These are phyloP conservation scores for Proterorhinus semilunaris DNA, from an alignment of 2,113 vertebrate species.

Conservation along the genomic window DNA sequence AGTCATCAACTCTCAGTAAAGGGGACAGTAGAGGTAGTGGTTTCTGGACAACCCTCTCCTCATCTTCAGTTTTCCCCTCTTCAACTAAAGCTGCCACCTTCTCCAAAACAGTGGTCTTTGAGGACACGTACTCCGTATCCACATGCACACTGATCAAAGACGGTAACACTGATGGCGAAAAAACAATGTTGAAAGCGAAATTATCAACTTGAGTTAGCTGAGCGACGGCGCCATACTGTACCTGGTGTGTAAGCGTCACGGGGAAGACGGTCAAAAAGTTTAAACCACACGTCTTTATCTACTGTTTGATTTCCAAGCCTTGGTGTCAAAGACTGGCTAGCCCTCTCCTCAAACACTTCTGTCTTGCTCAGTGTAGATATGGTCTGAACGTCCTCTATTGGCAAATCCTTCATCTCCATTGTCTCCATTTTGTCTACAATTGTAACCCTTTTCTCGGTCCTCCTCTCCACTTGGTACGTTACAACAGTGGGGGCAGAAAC, in stretches of 20 bases:
- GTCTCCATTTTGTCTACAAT: conserved; percentile 27
- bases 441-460: conserved; percentile 29
- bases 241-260: conserved; percentile 56
- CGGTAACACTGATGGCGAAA: conserved; percentile 23
- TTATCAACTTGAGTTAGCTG: not conserved
- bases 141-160: conserved; percentile 7
- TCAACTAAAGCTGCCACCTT: conserved; percentile 19
- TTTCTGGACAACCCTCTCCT: not conserved
- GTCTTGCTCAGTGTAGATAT: not conserved
- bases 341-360: conserved; percentile 14
- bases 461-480: conserved; percentile 22
- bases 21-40: conserved; percentile 1
- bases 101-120: conserved; percentile 9
- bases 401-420: not conserved
- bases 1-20: conserved; percentile 51
- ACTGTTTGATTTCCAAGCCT: conserved; percentile 14
- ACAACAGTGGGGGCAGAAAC: not conserved
- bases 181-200: not conserved
- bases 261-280: conserved; percentile 44
- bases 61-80: conserved; percentile 21
- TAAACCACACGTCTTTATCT: conserved; percentile 57
- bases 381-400: conserved; percentile 17
- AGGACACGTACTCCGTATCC: conserved; percentile 26
- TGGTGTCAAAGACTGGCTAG: not conserved
- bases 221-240: conserved; percentile 35